Percentiles rank a stretch among this genome's conserved stretches.
Evolutionary conservation across 2,113 vertebrate genomes (phyloP).

Genomic region (Holacanthus passer): DNA sequence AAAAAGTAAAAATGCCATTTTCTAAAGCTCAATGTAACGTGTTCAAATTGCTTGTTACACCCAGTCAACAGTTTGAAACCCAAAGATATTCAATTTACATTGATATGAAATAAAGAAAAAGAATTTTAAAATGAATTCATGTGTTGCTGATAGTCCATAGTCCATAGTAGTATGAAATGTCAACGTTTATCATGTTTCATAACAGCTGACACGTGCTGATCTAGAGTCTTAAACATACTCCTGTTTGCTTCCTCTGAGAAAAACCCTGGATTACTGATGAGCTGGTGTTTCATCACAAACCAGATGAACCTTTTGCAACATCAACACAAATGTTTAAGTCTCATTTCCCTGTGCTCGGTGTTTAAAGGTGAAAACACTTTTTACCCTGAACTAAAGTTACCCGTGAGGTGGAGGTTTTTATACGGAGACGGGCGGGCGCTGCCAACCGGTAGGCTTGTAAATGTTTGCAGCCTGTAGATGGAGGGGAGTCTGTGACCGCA

Average conservation of each 20-base stretch:
- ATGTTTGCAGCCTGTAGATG: constrained; percentile 68
- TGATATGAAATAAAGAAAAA: background rate
- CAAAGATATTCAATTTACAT: background rate
- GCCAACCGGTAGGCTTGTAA: constrained; percentile 77
- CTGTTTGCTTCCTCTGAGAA: constrained; percentile 19
- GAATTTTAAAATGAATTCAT: too few species aligned
- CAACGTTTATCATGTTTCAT: constrained; percentile 23
- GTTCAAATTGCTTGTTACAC: background rate
- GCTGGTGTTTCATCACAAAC: constrained; percentile 19
- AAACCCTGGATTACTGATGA: constrained; percentile 19
- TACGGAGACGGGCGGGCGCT: constrained; percentile 53
- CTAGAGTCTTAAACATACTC: constrained; percentile 28
- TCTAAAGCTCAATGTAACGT: background rate
- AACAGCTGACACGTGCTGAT: background rate
- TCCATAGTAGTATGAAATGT: background rate
- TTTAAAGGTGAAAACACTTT: constrained; percentile 43
- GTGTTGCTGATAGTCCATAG: too few species aligned
- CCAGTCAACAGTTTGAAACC: background rate
- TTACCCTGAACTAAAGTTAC: constrained; percentile 49
- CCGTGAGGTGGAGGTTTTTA: constrained; percentile 52
- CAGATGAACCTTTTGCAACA: constrained; percentile 7
- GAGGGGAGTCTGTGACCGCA: constrained; percentile 53
- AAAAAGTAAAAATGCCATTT: background rate
- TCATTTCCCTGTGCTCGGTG: constrained; percentile 11
- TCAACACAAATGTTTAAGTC: constrained; percentile 4